Evolutionary conservation across 2,113 vertebrate genomes (phyloP), one percentile per base, ranked within the genome.

Genomic region (Phoxinus phoxinus): DNA sequence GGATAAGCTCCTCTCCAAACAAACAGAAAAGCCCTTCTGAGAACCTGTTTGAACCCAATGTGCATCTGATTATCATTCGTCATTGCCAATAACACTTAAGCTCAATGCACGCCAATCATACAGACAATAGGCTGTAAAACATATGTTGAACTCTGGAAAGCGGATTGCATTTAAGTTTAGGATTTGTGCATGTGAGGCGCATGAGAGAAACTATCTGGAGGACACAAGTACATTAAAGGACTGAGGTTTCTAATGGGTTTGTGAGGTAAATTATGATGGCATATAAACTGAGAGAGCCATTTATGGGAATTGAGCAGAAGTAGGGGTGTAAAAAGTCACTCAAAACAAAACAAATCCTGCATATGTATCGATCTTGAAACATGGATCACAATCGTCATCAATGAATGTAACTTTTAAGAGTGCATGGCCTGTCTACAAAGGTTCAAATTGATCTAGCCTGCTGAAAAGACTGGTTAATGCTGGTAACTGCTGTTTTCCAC

Each of bases 71-170:
- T 56, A 78, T 78, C n/a, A 17, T 69, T 75, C 32, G 12, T 65
- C 59, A 84, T 65, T 65, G 44, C 61, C 59, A 77, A 44, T 23
- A 84, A 63, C 41, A 65, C 27, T 65, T 51, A 65, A 69, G 44
- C n/a, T 85, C n/a, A 77, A 41, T 21, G 32, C 48, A 44, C 32
- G 32, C 48, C 84, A 85, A 65, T 76, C 72, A 51, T n/a, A 74
- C 35, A 74, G 51, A 84, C 72, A 76, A 84, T 84, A 30, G 82
- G 23, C 71, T 75, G 56, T 75, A 84, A 69, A 79, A 79, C 63
- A 75, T 48, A 30, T 63, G 30, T 61, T 84, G 35, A 65, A 21
- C 56, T 44, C 35, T 48, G 71, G 53, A 35, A 84, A 77, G 6
- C 27, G 17, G 83, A 21, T 44, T 27, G 56, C 23, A 65, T 32